These are phyloP conservation scores for Listronotus oregonensis DNA, from an alignment of 1,140 invertebrate genomes.

Conservation along the genomic window DNA sequence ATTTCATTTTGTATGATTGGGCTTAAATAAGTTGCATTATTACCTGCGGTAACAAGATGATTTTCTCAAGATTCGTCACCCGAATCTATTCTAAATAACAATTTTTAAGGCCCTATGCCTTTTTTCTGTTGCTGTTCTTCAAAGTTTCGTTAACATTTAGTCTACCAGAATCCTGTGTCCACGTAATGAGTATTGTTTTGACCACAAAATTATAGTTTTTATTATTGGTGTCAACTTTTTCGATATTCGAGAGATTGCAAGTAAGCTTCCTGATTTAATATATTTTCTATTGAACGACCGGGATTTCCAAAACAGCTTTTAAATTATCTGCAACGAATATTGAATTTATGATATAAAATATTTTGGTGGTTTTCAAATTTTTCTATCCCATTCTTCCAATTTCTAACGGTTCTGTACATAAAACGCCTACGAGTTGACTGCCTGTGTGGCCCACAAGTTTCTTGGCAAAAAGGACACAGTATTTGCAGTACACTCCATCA, in stretches of 20 bases:
- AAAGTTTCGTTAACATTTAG: not conserved
- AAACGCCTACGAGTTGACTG: no score
- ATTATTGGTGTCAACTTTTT: not conserved
- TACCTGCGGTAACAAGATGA: no score
- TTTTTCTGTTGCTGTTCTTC: not conserved
- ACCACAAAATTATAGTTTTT: not conserved
- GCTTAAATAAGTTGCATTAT: conserved; percentile 9
- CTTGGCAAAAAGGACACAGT: no score
- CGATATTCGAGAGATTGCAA: not conserved
- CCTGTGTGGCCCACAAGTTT: no score
- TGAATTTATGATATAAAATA: no score
- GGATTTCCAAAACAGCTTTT: no score
- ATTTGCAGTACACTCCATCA: no score
- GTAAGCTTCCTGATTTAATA: not conserved
- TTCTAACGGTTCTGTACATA: no score
- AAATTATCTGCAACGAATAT: no score
- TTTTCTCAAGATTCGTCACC: not conserved
- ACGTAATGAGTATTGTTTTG: not conserved
- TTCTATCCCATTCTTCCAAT: no score
- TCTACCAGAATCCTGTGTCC: not conserved
- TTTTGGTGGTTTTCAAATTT: no score
- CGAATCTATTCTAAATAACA: not conserved
- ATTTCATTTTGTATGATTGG: conserved; percentile 12
- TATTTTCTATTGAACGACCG: no score
- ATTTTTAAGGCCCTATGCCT: not conserved